These are phyloP conservation scores for Phymorhynchus buccinoides DNA, from an alignment of 1,140 invertebrate species.

Conservation along the genomic window DNA sequence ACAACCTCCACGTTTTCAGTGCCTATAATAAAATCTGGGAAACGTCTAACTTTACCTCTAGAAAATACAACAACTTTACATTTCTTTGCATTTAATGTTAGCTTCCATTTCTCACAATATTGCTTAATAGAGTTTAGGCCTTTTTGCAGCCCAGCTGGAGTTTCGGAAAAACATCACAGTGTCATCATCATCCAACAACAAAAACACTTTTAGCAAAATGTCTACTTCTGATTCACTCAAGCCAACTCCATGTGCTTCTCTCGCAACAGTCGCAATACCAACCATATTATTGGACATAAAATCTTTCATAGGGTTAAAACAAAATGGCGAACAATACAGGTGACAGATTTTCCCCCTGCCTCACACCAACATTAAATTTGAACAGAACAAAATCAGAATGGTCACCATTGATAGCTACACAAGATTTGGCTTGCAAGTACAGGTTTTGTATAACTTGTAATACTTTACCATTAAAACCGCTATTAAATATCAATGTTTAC, in stretches of 20 bases:
- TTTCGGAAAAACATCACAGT: constrained; percentile 21
- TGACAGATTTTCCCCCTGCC: constrained; percentile 8
- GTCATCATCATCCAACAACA: background rate
- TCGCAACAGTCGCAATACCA: background rate
- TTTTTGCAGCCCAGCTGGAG: background rate
- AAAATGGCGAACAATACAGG: constrained; percentile 18
- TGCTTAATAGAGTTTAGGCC: background rate
- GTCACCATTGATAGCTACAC: background rate
- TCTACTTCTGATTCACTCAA: background rate
- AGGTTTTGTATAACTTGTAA: background rate
- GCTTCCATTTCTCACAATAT: constrained; percentile 15
- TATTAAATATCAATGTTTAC: background rate
- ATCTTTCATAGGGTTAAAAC: background rate
- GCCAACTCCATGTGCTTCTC: background rate
- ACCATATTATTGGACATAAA: background rate
- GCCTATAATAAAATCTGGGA: background rate
- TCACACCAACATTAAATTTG: background rate
- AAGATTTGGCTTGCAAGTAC: background rate
- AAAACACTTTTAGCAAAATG: background rate
- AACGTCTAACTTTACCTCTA: background rate
- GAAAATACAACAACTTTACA: constrained; percentile 3
- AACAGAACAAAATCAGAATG: background rate
- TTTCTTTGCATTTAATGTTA: background rate
- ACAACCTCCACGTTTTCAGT: background rate
- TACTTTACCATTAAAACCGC: background rate